These are phyloP conservation scores for Zhuqinia jingwanae DNA, from an alignment of 2,888 invertebrate genomes.

Conservation along the genomic window DNA sequence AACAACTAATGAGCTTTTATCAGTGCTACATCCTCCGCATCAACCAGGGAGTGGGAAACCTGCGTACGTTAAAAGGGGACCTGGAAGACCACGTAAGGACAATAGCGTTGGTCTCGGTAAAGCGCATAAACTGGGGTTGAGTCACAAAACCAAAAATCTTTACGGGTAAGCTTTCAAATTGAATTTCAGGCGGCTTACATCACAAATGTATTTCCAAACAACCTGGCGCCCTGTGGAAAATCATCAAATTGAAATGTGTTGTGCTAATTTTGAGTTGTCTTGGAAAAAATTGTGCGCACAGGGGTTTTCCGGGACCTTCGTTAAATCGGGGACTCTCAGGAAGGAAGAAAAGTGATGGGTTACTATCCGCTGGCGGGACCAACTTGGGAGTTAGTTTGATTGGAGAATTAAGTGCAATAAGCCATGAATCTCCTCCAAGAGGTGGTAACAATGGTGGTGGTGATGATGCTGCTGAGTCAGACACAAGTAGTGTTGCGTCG, in stretches of 20 bases:
- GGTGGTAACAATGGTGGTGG: constrained; percentile 79
- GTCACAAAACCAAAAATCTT: constrained; percentile 71
- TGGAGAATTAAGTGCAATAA: constrained; percentile 76
- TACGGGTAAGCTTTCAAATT: constrained; percentile 62
- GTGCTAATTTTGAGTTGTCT: not conserved
- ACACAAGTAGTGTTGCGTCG: constrained; percentile 84
- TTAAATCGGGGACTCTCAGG: constrained; percentile 75
- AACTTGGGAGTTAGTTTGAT: constrained; percentile 74
- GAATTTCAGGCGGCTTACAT: not conserved
- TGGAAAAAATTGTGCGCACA: constrained; percentile 25
- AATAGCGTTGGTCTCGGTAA: constrained; percentile 81
- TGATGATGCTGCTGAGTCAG: constrained; percentile 82
- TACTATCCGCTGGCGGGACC: constrained; percentile 77
- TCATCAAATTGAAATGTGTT: not conserved
- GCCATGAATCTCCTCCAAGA: constrained; percentile 82
- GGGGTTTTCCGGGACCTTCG: constrained; percentile 70
- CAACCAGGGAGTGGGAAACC: constrained; percentile 82
- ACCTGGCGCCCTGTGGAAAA: not conserved
- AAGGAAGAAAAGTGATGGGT: constrained; percentile 77
- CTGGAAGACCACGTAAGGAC: constrained; percentile 90
- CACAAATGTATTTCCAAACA: not conserved
- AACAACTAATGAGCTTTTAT: constrained; percentile 66
- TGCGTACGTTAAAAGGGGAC: constrained; percentile 86
- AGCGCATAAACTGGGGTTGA: constrained; percentile 66
- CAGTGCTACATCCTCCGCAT: constrained; percentile 78